Percentiles rank a stretch among this genome's conserved stretches.
Evolutionary conservation across 2,888 invertebrate species (phyloP).

Genomic region (Lomographa bimaculata): DNA sequence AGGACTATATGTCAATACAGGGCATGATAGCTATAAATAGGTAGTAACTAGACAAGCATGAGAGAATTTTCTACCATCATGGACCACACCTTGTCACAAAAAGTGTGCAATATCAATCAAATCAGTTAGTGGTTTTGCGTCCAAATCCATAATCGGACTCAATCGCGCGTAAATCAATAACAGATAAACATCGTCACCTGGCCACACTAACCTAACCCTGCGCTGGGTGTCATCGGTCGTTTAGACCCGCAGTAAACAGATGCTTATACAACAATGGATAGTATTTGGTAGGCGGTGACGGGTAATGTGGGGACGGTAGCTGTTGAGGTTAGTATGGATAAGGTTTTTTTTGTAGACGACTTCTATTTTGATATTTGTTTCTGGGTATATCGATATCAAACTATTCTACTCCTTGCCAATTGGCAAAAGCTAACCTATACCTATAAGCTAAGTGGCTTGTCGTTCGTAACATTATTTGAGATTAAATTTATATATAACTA

Average conservation of each 20-base stretch:
- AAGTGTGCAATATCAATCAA: neutral
- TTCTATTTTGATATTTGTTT: no score
- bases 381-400: no score
- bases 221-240: slow-evolving; percentile 14
- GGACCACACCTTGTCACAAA: slow-evolving; percentile 1
- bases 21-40: no score
- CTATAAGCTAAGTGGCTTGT: no score
- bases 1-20: no score
- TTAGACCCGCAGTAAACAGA: slow-evolving; percentile 56
- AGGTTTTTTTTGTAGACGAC: slow-evolving; percentile 8
- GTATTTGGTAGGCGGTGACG: slow-evolving; percentile 80
- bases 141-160: slow-evolving; percentile 19
- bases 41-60: no score
- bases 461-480: no score
- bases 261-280: slow-evolving; percentile 64
- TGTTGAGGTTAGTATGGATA: slow-evolving; percentile 46
- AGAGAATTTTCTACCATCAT: no score
- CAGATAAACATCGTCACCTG: slow-evolving; percentile 55
- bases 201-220: slow-evolving; percentile 33
- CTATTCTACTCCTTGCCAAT: no score
- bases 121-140: neutral
- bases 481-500: no score
- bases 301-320: slow-evolving; percentile 52
- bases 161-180: slow-evolving; percentile 48
- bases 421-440: no score